Conservation (phyloP, 2,888 invertebrate species). For the Hyposoter dolosus region DNA sequence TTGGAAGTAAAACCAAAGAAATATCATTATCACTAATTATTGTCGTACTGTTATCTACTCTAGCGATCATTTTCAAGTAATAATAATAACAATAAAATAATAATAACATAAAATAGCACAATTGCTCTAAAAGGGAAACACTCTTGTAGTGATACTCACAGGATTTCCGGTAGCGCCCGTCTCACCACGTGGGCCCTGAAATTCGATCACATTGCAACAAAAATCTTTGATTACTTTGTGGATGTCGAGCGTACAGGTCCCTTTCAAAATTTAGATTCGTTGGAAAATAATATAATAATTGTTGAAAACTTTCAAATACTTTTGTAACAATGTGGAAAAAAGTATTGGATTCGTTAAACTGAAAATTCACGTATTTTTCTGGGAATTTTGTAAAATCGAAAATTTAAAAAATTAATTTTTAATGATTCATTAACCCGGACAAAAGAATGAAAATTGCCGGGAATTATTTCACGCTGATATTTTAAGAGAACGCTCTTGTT, state of each 20-base stretch:
- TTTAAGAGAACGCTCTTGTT: background rate
- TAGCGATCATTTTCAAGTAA: slow-evolving; percentile 19
- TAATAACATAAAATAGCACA: slow-evolving; percentile 24
- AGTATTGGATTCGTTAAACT: background rate
- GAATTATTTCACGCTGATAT: background rate
- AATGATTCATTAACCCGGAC: background rate
- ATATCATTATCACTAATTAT: slow-evolving; percentile 1
- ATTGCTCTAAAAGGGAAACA: slow-evolving; percentile 35
- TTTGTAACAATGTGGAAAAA: background rate
- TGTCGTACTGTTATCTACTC: background rate
- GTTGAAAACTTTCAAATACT: background rate
- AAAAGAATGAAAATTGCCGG: background rate
- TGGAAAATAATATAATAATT: background rate
- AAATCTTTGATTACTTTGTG: slow-evolving; percentile 43
- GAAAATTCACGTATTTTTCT: background rate
- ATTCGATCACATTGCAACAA: slow-evolving; percentile 76
- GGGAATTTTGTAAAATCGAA: background rate
- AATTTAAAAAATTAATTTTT: background rate
- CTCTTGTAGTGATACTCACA: slow-evolving; percentile 87
- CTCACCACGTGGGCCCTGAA: slow-evolving; percentile 95
- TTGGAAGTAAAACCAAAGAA: background rate
- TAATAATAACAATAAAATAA: slow-evolving; percentile 33
- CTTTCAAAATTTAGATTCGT: slow-evolving; percentile 28
- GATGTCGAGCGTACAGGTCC: slow-evolving; percentile 22
- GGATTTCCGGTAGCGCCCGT: slow-evolving; percentile 94